Base-by-base conservation (phyloP, 2,888 invertebrate genomes). In the Leptopilina drosophilae region DNA sequence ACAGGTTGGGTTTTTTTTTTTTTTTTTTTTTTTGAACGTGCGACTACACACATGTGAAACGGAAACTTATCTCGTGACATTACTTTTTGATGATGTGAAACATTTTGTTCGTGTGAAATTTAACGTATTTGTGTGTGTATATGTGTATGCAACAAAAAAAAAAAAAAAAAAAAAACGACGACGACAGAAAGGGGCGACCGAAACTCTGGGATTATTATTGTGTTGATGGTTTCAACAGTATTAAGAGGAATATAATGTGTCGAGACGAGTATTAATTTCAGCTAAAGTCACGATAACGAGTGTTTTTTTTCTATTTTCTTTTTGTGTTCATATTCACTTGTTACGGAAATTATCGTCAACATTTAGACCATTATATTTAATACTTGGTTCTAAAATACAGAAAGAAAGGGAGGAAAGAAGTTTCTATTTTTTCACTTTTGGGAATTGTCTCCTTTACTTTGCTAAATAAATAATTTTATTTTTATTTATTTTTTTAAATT, bases 31-130 rank as follows among this genome's bases (percentile, higher is more conserved):
- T 46, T 46, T 46, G 7, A 5, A 8, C 9, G 7, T 46, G 7
- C 9, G 7, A 9, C 9, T 46, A 20, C 53, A 33, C 5, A 33
- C 53, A 46, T 53, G 49, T 11, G 26, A 69, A 53, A 69, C 26
- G 46, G 20, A 69, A 69, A 69, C 69, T 69, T 69, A 69, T 69
- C 53, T 69, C 53, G 69, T 69, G 69, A 69, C 69, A 69, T 69
- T 26, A 49, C 69, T 69, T 69, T 69, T 69, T 20, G 49, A 9
- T 46, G 46, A 9, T 7, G 33, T 33, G 3, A 33, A 33, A 33
- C 33, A 33, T 33, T 33, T 5, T 33, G 33, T 46, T 49, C 15
- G 67, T 67, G 53, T 9, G 46, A 46, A 9, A 9, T 46, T 46
- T 46, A 1, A 46, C 33, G 33, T 33, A 46, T 46, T 0, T 46